These are phyloP conservation scores for Hycleus cichorii DNA, from an alignment of 1,140 invertebrate genomes.

Conservation along the genomic window DNA sequence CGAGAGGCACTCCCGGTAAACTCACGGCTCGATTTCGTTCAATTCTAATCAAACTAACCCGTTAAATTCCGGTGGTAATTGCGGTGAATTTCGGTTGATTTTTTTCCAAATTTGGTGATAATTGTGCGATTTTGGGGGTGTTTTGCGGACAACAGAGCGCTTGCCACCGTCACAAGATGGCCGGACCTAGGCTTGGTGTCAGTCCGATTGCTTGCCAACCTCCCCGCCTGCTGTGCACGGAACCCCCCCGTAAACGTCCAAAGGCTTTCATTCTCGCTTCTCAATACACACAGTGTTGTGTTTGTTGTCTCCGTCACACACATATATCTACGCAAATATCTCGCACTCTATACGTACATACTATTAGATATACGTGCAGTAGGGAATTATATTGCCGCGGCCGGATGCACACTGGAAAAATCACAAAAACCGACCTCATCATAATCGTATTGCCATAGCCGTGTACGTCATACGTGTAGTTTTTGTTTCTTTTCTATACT, in stretches of 20 bases:
- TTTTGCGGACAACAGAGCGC: conserved; percentile 34
- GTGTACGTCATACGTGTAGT: no score
- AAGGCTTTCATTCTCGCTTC: conserved; percentile 39
- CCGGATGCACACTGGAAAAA: conserved; percentile 40
- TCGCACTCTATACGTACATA: no score
- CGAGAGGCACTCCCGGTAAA: no score
- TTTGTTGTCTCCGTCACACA: conserved; percentile 35
- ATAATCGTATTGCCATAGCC: no score
- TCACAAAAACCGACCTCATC: conserved; percentile 18
- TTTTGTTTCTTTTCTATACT: no score
- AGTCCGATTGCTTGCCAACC: conserved; percentile 42
- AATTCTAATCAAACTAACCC: no score
- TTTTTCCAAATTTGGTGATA: no score
- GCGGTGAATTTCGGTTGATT: no score
- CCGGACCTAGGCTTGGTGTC: conserved; percentile 43
- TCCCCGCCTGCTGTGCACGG: conserved; percentile 37
- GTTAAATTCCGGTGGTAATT: no score
- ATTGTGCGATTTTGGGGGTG: conserved; percentile 34
- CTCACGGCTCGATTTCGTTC: no score
- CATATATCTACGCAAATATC: no score
- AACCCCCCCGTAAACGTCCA: conserved; percentile 38
- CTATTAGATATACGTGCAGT: conserved; percentile 30
- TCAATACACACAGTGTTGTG: background rate
- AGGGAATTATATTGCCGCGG: conserved; percentile 31
- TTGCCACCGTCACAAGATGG: conserved; percentile 40